Evolutionary conservation across 2,888 invertebrate species (phyloP).

Genomic region (Ochlodes sylvanus): DNA sequence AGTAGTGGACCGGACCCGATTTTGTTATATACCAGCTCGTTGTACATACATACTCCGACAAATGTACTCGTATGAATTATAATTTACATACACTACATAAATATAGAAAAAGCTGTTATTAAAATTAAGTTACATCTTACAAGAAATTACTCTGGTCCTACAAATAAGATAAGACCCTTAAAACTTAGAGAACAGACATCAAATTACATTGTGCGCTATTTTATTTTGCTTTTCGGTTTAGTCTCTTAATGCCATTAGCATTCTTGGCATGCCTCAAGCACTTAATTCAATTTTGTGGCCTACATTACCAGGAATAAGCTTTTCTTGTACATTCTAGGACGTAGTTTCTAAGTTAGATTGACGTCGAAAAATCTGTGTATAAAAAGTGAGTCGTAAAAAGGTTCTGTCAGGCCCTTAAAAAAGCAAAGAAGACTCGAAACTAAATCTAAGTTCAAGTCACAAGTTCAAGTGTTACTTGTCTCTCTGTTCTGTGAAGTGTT

Average conservation of each 20-base stretch:
- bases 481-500: no score
- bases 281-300: neutral
- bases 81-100: no score
- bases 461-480: neutral
- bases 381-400: no score
- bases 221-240: neutral
- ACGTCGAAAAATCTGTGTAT: no score
- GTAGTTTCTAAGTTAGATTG: neutral
- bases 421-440: neutral
- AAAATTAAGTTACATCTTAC: neutral
- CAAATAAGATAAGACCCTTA: neutral
- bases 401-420: no score
- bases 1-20: no score
- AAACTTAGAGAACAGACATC: neutral
- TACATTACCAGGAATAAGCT: neutral
- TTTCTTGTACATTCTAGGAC: neutral
- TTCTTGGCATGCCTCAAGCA: neutral
- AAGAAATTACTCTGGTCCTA: neutral
- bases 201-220: neutral
- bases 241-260: neutral
- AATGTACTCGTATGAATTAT: no score
- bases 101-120: no score
- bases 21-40: no score
- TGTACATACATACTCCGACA: no score
- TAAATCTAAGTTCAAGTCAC: neutral